Base-by-base conservation (phyloP, 2,888 invertebrate genomes). In the Gisinianus flammeolus region DNA sequence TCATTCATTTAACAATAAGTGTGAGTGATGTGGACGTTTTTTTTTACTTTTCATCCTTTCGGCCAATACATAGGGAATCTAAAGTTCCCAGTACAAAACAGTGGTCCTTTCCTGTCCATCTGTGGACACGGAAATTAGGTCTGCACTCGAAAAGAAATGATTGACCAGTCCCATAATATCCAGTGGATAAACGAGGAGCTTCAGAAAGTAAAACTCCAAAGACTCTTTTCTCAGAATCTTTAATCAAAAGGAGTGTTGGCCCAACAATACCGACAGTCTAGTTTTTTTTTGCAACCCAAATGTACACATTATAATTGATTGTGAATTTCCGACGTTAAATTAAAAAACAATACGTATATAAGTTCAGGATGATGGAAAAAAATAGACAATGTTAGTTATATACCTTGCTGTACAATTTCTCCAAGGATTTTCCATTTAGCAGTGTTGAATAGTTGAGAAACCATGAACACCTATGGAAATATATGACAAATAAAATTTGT, bases 21-120 rank as follows among this genome's bases (percentile, higher is more conserved):
- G n/a, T n/a, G n/a, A n/a, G n/a, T n/a, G n/a, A n/a, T n/a, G 35
- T 12, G 12, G 5, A 5, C 5, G 12, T 35, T 35, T 35, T 35
- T 35, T 12, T 35, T 5, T 69, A 77, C 77, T 24, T 35, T 35
- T 64, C 71, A 33, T 77, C 62, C 35, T 8, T 6, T 31, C 56
- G 44, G 8, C 77, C 77, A 22, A 77, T 44, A 6, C 26, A 6
- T 22, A 77, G 62, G 4, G 22, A 16, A 31, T 70, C 64, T 44
- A 24, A 6, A 22, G 35, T 16, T 12, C 77, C 77, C 0, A 64
- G 44, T 86, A 98, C 95, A 88, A 98, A 99, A 88, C 97, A 99
- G 88, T 96, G 92, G 88, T 99, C 99, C 86, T 97, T 96, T 19
- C 98, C 98, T 19, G 97, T 96, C 99, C 99, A 99, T 86, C 94